These are phyloP conservation scores for Hybognathus amarus DNA, from an alignment of 2,797 vertebrate species.

Conservation along the genomic window DNA sequence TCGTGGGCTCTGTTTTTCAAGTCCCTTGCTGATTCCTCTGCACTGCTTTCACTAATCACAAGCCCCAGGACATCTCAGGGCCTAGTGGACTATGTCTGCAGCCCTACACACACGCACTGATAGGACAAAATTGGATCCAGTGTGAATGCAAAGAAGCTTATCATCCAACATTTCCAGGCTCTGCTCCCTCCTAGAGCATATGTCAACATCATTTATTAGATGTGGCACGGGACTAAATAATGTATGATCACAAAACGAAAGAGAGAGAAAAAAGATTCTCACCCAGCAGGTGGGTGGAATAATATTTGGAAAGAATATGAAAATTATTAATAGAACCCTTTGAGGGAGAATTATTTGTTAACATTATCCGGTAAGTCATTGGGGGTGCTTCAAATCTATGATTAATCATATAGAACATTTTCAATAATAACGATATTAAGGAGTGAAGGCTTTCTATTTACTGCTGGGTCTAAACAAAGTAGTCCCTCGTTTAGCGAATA, in stretches of 20 bases:
- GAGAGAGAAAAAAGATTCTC: conserved; percentile 69
- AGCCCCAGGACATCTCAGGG: conserved; percentile 77
- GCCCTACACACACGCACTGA: conserved; percentile 78
- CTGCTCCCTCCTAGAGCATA: conserved; percentile 83
- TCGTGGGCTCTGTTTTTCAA: conserved; percentile 50
- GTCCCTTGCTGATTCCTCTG: conserved; percentile 56
- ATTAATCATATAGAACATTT: conserved; percentile 80
- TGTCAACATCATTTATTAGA: conserved; percentile 88
- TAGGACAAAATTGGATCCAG: conserved; percentile 86
- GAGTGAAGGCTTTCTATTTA: conserved; percentile 68
- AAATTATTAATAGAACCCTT: conserved; percentile 82
- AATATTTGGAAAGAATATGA: conserved; percentile 84
- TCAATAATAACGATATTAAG: conserved; percentile 68
- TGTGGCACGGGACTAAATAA: conserved; percentile 86
- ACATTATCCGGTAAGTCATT: conserved; percentile 79
- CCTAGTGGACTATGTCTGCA: conserved; percentile 77
- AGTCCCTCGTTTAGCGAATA: conserved; percentile 62
- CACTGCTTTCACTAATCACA: conserved; percentile 77
- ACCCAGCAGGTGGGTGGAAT: conserved; percentile 81
- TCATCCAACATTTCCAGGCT: conserved; percentile 82
- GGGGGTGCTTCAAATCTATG: conserved; percentile 73
- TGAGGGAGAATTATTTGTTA: conserved; percentile 83
- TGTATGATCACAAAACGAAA: conserved; percentile 83
- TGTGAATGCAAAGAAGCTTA: conserved; percentile 85
- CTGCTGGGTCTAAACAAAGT: conserved; percentile 59